Evolutionary conservation across 1,140 invertebrate species (phyloP).

Genomic region (Ceratoteleas bidentatus): DNA sequence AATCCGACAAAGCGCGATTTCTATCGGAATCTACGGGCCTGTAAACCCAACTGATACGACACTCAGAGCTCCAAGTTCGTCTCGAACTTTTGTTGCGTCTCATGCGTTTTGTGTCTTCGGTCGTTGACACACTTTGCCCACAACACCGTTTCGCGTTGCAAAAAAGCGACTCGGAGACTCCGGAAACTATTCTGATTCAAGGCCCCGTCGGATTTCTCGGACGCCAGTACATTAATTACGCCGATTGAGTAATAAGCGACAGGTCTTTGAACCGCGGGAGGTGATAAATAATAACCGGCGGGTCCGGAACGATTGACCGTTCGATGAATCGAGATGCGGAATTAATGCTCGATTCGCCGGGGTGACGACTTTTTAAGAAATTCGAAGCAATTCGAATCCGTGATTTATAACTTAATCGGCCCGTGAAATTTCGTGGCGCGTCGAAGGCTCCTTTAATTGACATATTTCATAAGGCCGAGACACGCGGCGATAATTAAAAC

Average conservation of each 20-base stretch:
- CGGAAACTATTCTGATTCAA: slow-evolving; percentile 6
- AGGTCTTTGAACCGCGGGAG: neutral
- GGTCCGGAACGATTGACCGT: slow-evolving; percentile 18
- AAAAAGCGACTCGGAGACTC: slow-evolving; percentile 27
- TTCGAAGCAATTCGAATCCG: slow-evolving; percentile 33
- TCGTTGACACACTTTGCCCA: neutral
- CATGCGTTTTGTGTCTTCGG: slow-evolving; percentile 34
- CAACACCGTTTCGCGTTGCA: no score
- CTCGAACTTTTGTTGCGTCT: slow-evolving; percentile 47
- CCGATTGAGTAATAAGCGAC: slow-evolving; percentile 30
- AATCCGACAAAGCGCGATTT: slow-evolving; percentile 63
- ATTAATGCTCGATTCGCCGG: slow-evolving; percentile 28
- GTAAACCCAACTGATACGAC: slow-evolving; percentile 56
- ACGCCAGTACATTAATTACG: slow-evolving; percentile 31
- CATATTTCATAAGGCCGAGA: slow-evolving; percentile 37
- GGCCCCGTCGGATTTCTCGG: slow-evolving; percentile 2
- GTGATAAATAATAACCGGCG: slow-evolving; percentile 34
- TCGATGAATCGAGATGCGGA: slow-evolving; percentile 19
- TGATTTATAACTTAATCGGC: slow-evolving; percentile 58
- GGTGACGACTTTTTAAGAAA: slow-evolving; percentile 50
- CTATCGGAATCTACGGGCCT: slow-evolving; percentile 59
- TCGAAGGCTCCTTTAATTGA: slow-evolving; percentile 43
- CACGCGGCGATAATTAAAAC: slow-evolving; percentile 12
- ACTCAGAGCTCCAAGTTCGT: slow-evolving; percentile 34
- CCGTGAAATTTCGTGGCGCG: slow-evolving; percentile 57